A percentile compares a stretch with the other conserved stretches of the same genome.
Conservation (phyloP, 2,888 invertebrate species). For the Erebia ligea region DNA sequence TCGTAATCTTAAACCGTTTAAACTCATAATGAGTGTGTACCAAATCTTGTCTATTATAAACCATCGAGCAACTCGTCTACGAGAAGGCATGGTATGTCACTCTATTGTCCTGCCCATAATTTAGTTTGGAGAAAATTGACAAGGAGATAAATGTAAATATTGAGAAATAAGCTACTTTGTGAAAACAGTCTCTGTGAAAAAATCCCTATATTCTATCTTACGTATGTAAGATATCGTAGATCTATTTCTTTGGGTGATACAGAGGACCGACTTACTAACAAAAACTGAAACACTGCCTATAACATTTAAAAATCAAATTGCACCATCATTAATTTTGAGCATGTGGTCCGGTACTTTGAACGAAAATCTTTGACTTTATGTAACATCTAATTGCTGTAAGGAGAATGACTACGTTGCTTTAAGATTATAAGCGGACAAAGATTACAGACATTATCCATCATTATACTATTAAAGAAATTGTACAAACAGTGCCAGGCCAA, state of each 20-base stretch:
- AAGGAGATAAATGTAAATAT: background rate
- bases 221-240: too few species aligned
- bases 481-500: constrained; percentile 36
- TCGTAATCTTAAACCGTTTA: constrained; percentile 14
- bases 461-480: constrained; percentile 37
- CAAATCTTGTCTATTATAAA: constrained; percentile 8
- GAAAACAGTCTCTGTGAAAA: background rate
- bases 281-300: too few species aligned
- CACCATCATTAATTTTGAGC: background rate
- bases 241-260: too few species aligned
- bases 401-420: background rate
- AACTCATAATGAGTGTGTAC: constrained; percentile 17
- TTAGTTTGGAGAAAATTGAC: background rate
- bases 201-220: too few species aligned
- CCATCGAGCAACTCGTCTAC: background rate
- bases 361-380: background rate
- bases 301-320: too few species aligned
- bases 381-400: too few species aligned
- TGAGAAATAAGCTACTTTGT: background rate
- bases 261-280: too few species aligned
- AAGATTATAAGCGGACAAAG: constrained; percentile 19
- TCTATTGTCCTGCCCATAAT: background rate
- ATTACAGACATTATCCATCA: constrained; percentile 30
- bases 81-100: background rate
- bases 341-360: background rate